phyloP scores from a whole-genome alignment of 1,140 invertebrate genomes.

The Drusus annulatus region DNA sequence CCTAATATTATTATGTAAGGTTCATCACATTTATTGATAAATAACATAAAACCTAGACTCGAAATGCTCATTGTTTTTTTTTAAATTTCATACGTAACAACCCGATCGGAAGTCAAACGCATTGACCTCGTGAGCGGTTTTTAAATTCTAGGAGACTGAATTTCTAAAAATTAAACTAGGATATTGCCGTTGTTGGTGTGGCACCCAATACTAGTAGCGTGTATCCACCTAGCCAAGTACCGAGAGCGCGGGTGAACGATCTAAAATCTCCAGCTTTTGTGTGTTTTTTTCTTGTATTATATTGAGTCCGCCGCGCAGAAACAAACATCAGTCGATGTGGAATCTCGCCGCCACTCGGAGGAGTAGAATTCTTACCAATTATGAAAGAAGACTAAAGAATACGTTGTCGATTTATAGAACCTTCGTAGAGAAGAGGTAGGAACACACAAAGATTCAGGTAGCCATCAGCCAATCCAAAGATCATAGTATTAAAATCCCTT shows the following conservation, averaged over 20 bases:
- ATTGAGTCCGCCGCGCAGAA: background rate
- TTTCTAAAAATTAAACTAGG: too few relatives aligned
- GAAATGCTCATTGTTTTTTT: too few relatives aligned
- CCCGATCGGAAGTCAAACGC: too few relatives aligned
- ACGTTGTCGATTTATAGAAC: background rate
- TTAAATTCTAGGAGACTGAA: too few relatives aligned
- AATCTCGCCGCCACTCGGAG: background rate
- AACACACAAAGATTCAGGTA: background rate
- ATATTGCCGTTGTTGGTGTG: too few relatives aligned
- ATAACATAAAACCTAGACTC: too few relatives aligned
- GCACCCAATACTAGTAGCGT: background rate
- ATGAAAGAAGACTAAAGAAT: background rate
- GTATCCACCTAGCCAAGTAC: background rate
- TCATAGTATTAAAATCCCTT: too few relatives aligned
- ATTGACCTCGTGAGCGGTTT: too few relatives aligned
- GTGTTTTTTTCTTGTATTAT: background rate
- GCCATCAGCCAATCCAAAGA: too few relatives aligned
- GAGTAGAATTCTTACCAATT: background rate
- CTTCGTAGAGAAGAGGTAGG: background rate
- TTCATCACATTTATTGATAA: too few relatives aligned
- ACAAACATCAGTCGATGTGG: conserved; percentile 24
- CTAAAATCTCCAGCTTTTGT: background rate
- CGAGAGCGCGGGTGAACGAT: conserved; percentile 14
- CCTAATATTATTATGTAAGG: too few relatives aligned
- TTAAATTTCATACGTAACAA: too few relatives aligned